Base-by-base conservation (phyloP, 2,113 vertebrate species). In the Tupaia chinensis region DNA sequence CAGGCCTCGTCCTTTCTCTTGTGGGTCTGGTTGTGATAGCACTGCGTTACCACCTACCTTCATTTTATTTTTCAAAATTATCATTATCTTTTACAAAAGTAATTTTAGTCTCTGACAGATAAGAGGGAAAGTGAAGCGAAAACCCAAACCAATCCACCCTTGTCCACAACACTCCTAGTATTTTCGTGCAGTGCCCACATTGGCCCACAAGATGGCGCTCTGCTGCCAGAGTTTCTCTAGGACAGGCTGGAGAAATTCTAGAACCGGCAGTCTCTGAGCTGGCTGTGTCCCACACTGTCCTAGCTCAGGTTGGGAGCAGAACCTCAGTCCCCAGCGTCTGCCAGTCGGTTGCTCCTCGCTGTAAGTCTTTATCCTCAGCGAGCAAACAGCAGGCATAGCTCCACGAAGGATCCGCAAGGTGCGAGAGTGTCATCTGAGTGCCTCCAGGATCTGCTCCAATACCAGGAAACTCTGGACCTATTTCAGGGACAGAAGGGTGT, bases 171-270 rank as follows among this genome's bases (percentile, higher is more conserved):
- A 25, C 32, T 3, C 0, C 16, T 53, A 77, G 87, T 53, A 74
- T 34, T 93, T 60, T 89, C 87, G 60, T 34, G 97, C 92, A 98
- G 86, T 95, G 81, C 92, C 87, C 61, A 27, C 1, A 61, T 79
- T 85, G 78, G 8, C 87, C 98, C 98, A 98, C 98, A 90, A 96
- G 98, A 83, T 98, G 98, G 98, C 98, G 94, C 83, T 22, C 91
- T 77, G n/a, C 25, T 15, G 96, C 82, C 97, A 94, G 97, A 93
- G 90, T 69, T 94, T 73, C 81, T 60, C 73, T 44, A 15, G 27
- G 15, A 15, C 91, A 70, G 20, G 3, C 1, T 1, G 19, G 16
- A 9, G 25, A 20, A 0, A 4, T 29, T 60, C 14, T 12, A n/a
- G 34, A 7, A 2, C 0, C 1, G 6, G 29, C 8, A 1, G 44